A percentile compares a stretch with the other conserved stretches of the same genome.
These are phyloP conservation scores for Pachyramphus minor DNA, from an alignment of 2,113 vertebrate species.

Conservation along the genomic window DNA sequence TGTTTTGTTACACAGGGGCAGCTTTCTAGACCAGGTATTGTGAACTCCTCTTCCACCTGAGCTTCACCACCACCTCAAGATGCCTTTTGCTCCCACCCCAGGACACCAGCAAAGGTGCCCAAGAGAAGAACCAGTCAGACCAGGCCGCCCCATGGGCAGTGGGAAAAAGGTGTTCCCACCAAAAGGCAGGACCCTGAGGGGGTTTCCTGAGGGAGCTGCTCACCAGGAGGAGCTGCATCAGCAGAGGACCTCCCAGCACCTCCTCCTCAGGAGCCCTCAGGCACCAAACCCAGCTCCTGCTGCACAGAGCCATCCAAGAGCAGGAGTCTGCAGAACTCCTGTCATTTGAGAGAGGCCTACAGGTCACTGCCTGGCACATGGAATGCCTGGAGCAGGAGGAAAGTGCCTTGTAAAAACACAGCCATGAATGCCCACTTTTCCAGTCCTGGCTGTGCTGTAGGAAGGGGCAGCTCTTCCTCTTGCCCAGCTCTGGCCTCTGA, in stretches of 20 bases:
- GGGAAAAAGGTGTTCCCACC: background rate
- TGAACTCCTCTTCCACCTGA: background rate
- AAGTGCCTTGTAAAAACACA: background rate
- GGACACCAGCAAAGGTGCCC: background rate
- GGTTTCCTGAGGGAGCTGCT: background rate
- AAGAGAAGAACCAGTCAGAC: background rate
- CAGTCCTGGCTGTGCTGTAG: background rate
- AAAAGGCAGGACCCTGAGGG: background rate
- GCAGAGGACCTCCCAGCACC: background rate
- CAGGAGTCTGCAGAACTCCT: background rate
- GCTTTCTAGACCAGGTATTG: background rate
- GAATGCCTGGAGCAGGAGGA: background rate
- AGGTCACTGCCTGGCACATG: background rate
- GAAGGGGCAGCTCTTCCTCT: background rate
- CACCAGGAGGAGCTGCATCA: background rate
- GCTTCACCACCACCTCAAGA: background rate
- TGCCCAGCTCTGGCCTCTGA: background rate
- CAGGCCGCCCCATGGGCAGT: background rate
- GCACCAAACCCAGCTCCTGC: background rate
- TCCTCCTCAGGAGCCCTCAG: background rate
- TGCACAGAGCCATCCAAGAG: background rate
- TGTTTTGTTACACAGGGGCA: background rate
- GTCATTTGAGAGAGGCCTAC: background rate
- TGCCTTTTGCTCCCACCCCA: background rate
- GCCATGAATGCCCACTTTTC: rapidly evolving